Evolutionary conservation across 2,888 invertebrate species (phyloP), one percentile per base, ranked within the genome.

Genomic region (Ectemnius continuus): DNA sequence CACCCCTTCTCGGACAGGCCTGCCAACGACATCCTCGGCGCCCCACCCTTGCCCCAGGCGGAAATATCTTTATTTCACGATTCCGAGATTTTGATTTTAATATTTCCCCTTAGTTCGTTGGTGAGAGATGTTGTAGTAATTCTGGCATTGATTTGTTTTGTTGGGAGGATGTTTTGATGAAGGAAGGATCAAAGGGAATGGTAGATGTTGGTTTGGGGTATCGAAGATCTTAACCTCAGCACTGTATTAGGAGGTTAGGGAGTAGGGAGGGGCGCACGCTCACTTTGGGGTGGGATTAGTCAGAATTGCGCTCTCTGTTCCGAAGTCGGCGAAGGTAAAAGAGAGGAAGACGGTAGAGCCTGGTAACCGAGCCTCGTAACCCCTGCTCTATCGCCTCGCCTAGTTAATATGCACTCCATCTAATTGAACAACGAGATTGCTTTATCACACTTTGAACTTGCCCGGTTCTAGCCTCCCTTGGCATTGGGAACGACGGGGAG

Each of bases 271-370:
- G 64, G 60, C 48, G 72, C 67, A 58, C 52, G 52, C 16, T 52
- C 52, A 5, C 52, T 4, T 16, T 16, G 0, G 52, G 75, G 70
- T 75, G 57, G 76, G 75, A 75, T 76, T 76, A 76, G 75, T 76
- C 76, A 76, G 70, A 75, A 76, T 76, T 66, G 64, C 61, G 62
- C 67, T 52, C 52, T 76, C 75, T 62, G 61, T 71, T 75, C 70
- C 67, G 70, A 76, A 76, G 64, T 76, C 75, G 36, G 4, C 1
- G n/a, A 52, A 14, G 52, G n/a, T 52, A 14, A 52, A 52, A 52
- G 52, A 52, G n/a, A 52, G 64, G 62, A 71, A 70, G 67, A 75
- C 67, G 58, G 67, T 67, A 61, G 65, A 45, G 61, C 46, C 60
- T 57, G 70, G 75, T 75, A 76, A 76, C 75, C 75, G 70, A 70